Evolutionary conservation across 2,113 vertebrate genomes (phyloP).

Genomic region (Malaclemys terrapin): DNA sequence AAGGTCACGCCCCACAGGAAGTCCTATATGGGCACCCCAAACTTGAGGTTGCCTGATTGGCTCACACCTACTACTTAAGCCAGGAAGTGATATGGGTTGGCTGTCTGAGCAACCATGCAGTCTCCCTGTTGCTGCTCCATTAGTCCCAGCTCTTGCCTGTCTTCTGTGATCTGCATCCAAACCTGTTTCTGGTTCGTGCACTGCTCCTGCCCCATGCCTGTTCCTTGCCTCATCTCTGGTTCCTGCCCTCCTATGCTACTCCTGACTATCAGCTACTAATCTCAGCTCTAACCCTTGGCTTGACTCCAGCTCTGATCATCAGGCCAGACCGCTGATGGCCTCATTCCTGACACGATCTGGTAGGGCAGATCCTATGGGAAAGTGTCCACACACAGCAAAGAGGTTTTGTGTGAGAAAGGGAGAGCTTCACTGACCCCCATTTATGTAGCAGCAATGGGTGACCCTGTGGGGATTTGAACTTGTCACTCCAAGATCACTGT

Average conservation of each 20-base stretch:
- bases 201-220: background rate
- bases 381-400: background rate
- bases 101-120: background rate
- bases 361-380: background rate
- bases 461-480: slow-evolving; percentile 22
- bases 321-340: background rate
- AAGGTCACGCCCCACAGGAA: background rate
- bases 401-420: slow-evolving; percentile 37
- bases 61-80: background rate
- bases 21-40: background rate
- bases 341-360: background rate
- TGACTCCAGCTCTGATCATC: background rate
- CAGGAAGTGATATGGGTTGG: background rate
- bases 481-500: background rate
- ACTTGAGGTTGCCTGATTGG: background rate
- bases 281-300: background rate
- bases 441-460: background rate
- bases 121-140: background rate
- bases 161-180: background rate
- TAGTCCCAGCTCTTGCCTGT: background rate
- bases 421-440: slow-evolving; percentile 43
- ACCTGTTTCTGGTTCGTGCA: background rate
- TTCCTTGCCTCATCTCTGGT: background rate
- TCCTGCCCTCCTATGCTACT: background rate
- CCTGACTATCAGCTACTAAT: background rate